Conservation (phyloP, 1,140 invertebrate genomes). For the Choristoneura fumiferana region DNA sequence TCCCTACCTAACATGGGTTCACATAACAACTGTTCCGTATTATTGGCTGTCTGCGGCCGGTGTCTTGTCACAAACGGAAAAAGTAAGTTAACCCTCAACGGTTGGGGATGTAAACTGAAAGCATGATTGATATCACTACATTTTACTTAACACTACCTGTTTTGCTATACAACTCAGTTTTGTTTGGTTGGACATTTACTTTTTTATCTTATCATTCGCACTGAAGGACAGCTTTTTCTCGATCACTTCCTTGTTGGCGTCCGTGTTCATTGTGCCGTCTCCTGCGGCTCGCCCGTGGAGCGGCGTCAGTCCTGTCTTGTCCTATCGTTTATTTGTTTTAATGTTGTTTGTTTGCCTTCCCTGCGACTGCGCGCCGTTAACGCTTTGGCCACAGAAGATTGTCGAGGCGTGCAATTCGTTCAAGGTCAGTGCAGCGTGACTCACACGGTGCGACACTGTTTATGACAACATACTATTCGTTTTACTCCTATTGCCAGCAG, state of each 20-base stretch:
- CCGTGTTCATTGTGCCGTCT: too few species aligned
- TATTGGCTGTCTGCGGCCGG: conserved; percentile 52
- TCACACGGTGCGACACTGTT: conserved; percentile 16
- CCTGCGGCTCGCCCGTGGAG: conserved; percentile 4
- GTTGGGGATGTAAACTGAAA: conserved; percentile 40
- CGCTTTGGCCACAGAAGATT: conserved; percentile 87
- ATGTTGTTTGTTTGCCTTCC: conserved; percentile 67
- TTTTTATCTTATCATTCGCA: conserved; percentile 8
- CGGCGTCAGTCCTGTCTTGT: conserved; percentile 3
- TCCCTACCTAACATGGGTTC: conserved; percentile 68
- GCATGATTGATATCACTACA: conserved; percentile 38
- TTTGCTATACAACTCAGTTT: conserved; percentile 16
- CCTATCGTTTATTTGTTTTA: conserved; percentile 35
- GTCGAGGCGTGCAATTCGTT: conserved; percentile 94
- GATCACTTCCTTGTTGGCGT: conserved; percentile 1
- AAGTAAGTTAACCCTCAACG: conserved; percentile 60
- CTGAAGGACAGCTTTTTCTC: conserved; percentile 8
- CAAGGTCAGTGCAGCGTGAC: conserved; percentile 84
- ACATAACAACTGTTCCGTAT: conserved; percentile 59
- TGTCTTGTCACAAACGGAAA: conserved; percentile 46
- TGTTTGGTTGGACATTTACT: conserved; percentile 1
- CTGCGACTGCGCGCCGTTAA: conserved; percentile 55
- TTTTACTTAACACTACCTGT: conserved; percentile 9
- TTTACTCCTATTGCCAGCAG: too few species aligned
- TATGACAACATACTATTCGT: conserved; percentile 8